Conservation (phyloP, 2,888 invertebrate species). For the Parthenolecanium corni region DNA sequence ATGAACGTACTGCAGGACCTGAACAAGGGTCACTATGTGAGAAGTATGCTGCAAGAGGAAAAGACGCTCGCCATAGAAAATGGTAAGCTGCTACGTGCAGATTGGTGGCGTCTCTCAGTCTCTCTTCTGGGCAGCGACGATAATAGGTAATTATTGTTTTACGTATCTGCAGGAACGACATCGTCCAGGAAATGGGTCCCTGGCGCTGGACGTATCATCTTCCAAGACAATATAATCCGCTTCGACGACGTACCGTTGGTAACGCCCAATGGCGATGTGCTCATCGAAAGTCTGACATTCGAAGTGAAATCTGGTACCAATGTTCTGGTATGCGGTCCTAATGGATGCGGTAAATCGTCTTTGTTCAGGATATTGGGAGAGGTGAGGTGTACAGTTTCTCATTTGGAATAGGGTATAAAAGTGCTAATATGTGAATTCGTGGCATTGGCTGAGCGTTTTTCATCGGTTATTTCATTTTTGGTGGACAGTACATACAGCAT, state of each 20-base stretch:
- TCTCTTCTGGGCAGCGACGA: too few relatives aligned
- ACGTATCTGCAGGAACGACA: slow-evolving; percentile 36
- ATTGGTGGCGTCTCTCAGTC: too few relatives aligned
- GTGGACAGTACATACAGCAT: too few relatives aligned
- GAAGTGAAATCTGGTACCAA: slow-evolving; percentile 92
- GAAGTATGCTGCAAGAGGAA: slow-evolving; percentile 54
- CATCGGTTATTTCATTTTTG: not conserved
- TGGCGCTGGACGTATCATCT: slow-evolving; percentile 66
- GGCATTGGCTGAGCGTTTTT: not conserved
- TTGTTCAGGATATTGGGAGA: slow-evolving; percentile 92
- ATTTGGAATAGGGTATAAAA: not conserved
- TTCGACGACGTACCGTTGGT: slow-evolving; percentile 90
- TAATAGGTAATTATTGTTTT: too few relatives aligned
- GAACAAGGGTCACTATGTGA: slow-evolving; percentile 61
- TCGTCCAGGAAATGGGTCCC: slow-evolving; percentile 39
- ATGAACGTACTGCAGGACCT: slow-evolving; percentile 71
- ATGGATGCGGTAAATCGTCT: slow-evolving; percentile 96
- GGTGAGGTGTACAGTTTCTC: slow-evolving; percentile 37
- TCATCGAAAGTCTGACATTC: slow-evolving; percentile 76
- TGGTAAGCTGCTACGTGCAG: not conserved
- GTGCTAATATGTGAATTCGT: not conserved
- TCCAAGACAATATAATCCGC: slow-evolving; percentile 76
- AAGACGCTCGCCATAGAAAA: slow-evolving; percentile 31
- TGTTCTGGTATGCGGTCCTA: slow-evolving; percentile 95
- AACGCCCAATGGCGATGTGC: slow-evolving; percentile 93